A percentile compares a stretch with the other conserved stretches of the same genome.
Evolutionary conservation across 1,140 invertebrate species (phyloP).

Genomic region (Pseudomyrmex flavicornis): DNA sequence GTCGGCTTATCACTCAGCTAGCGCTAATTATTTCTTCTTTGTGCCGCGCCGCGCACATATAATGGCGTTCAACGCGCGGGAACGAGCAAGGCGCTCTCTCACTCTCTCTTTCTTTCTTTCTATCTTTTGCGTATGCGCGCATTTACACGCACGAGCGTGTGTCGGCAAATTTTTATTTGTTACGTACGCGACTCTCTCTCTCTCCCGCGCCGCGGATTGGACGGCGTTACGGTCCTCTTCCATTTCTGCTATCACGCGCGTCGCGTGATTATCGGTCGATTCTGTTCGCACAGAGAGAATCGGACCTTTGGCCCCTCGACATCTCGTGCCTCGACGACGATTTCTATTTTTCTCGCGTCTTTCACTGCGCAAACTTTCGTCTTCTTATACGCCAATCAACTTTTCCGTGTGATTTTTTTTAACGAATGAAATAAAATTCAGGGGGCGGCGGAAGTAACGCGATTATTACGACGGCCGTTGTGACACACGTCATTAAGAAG

Average conservation of each 20-base stretch:
- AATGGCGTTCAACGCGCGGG: slow-evolving; percentile 71
- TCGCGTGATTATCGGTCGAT: slow-evolving; percentile 55
- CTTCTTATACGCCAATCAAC: no score
- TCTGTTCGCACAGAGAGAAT: not conserved
- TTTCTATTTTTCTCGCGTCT: slow-evolving; percentile 2
- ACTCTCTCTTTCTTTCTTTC: slow-evolving; percentile 21
- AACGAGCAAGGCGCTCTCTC: slow-evolving; percentile 19
- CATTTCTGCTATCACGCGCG: slow-evolving; percentile 14
- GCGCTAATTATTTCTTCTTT: slow-evolving; percentile 85
- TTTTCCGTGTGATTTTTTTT: not conserved
- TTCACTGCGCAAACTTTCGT: not conserved
- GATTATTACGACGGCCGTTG: not conserved
- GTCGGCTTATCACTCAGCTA: slow-evolving; percentile 80
- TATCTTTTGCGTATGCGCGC: slow-evolving; percentile 39
- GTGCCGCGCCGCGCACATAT: slow-evolving; percentile 76
- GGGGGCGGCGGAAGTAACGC: no score
- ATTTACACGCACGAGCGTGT: slow-evolving; percentile 58
- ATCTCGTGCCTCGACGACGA: not conserved
- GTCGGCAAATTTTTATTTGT: slow-evolving; percentile 66
- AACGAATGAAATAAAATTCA: not conserved
- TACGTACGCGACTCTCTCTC: slow-evolving; percentile 22
- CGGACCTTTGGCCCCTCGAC: slow-evolving; percentile 50
- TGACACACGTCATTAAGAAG: slow-evolving; percentile 13
- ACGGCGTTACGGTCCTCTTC: slow-evolving; percentile 48
- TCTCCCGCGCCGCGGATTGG: slow-evolving; percentile 47